Evolutionary conservation across 2,888 invertebrate genomes (phyloP), one percentile per base, ranked within the genome.

Genomic region (Drosophila macrospina): DNA sequence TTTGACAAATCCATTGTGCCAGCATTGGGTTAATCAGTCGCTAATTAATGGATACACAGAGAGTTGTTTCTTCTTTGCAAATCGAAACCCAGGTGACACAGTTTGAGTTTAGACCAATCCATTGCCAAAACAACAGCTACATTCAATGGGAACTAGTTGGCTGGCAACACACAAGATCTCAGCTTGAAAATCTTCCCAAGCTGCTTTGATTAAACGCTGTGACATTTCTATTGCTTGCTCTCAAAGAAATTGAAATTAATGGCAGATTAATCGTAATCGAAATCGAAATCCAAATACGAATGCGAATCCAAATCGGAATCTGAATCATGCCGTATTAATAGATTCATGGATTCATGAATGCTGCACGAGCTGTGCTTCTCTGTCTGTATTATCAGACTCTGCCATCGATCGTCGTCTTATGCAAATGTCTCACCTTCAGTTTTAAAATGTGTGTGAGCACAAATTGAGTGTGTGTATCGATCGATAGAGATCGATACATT

Each of bases 161-260:
- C 28, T 39, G 16, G 20, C 20, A 60, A 41, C 36, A 34, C 42
- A 45, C 47, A 15, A 60, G 48, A 74, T 62, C 50, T 15, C 6
- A 20, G 36, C 34, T 32, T 34, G 48, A 62, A 82, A 75, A 83
- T 88, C 80, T 83, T 83, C 83, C 83, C 83, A 83, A 83, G 86
- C 88, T 54, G 59, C 80, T 77, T 88, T 84, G 88, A 83, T 83
- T 86, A 88, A 83, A 69, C 80, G 68, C 80, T 67, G 56, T 88
- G 83, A 88, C 88, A 83, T 85, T 85, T 85, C 66, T 75, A 85
- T 84, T 80, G 77, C 75, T 65, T 50, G 70, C 47, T 74, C 24
- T 34, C 10, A 70, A 51, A 68, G 74, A 78, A 80, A 84, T 78
- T 69, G 61, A 86, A 80, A 88, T 83, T 82, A 86, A 83, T 83